These are phyloP conservation scores for Euphonia xanthogaster DNA, from an alignment of 2,797 vertebrate species.

Conservation along the genomic window DNA sequence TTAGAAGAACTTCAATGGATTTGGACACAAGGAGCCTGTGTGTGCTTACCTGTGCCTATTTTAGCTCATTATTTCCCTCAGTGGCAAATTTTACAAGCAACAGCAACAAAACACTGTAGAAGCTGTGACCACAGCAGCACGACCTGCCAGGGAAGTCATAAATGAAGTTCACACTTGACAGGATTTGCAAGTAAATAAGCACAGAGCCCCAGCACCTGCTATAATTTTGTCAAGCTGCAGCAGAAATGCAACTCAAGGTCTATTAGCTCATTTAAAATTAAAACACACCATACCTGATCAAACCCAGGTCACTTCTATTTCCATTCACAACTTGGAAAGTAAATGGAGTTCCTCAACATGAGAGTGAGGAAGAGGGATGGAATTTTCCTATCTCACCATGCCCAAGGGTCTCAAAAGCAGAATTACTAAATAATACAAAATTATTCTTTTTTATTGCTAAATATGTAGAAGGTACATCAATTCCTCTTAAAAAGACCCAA, in stretches of 20 bases:
- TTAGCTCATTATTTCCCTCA: not conserved
- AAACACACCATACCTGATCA: not conserved
- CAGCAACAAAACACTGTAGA: not conserved
- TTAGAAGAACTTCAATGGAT: not conserved
- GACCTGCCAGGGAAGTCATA: slow-evolving; percentile 4
- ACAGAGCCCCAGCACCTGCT: not conserved
- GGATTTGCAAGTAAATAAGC: slow-evolving; percentile 62
- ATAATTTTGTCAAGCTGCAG: not conserved
- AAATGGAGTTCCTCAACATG: not conserved
- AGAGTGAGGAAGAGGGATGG: not conserved
- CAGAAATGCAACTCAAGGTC: slow-evolving; percentile 6
- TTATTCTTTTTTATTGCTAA: not conserved
- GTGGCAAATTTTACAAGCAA: slow-evolving; percentile 26
- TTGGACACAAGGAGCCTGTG: not conserved
- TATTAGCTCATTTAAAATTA: not conserved
- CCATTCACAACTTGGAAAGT: not conserved
- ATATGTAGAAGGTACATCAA: not conserved
- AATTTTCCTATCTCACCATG: not conserved
- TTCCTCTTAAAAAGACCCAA: not conserved
- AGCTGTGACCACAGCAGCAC: not conserved
- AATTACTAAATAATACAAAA: not conserved
- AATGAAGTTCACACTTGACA: slow-evolving; percentile 34
- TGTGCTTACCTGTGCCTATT: not conserved
- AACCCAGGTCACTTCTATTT: not conserved
- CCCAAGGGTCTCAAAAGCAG: not conserved